These are phyloP conservation scores for Dascyllus trimaculatus DNA, from an alignment of 2,113 vertebrate species.

Conservation along the genomic window DNA sequence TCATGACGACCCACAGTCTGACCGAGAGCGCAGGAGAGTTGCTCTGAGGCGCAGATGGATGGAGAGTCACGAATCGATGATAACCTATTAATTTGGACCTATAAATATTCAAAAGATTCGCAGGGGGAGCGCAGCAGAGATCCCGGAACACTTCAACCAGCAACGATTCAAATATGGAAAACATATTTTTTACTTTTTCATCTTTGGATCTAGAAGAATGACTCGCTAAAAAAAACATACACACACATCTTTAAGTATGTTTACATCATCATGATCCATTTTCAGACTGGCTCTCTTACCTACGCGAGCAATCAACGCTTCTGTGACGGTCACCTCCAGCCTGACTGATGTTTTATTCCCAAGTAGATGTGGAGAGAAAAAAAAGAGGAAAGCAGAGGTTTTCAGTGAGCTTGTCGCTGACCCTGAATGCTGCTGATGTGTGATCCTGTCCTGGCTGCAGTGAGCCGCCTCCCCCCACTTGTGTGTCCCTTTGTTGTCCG, in stretches of 20 bases:
- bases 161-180: not conserved
- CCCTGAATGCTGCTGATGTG: slow-evolving; percentile 14
- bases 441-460: slow-evolving; percentile 37
- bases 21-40: slow-evolving; percentile 14
- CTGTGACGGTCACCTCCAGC: slow-evolving; percentile 77
- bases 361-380: slow-evolving; percentile 9
- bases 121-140: not conserved
- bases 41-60: slow-evolving; percentile 38
- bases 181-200: not conserved
- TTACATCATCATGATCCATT: not conserved
- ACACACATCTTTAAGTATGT: not conserved
- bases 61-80: slow-evolving; percentile 69
- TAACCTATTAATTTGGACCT: slow-evolving; percentile 2
- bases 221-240: not conserved
- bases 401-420: slow-evolving; percentile 30
- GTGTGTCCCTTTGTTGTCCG: slow-evolving; percentile 85
- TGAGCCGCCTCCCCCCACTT: slow-evolving; percentile 6
- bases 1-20: slow-evolving; percentile 53
- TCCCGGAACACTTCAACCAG: not conserved
- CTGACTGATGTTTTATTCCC: slow-evolving; percentile 44
- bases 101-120: slow-evolving; percentile 43
- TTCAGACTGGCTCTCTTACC: slow-evolving; percentile 63
- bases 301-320: slow-evolving; percentile 65
- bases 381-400: too few species aligned
- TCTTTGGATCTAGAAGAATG: too few species aligned